A percentile compares a stretch with the other conserved stretches of the same genome.
Conservation (phyloP, 1,140 invertebrate species). For the Parapsyche elsis region DNA sequence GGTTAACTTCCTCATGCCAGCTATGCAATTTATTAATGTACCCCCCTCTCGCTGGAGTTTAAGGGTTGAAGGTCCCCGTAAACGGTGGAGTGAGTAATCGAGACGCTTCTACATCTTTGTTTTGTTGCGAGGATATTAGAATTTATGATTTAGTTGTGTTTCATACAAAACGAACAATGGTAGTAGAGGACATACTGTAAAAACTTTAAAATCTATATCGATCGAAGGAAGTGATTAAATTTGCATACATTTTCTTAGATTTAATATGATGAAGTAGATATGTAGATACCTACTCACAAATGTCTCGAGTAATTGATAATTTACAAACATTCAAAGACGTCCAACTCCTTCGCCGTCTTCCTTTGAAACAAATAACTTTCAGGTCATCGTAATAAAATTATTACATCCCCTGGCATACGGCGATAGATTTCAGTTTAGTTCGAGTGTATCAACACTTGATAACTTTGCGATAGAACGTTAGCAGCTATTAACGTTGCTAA, state of each 20-base stretch:
- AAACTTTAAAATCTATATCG: too few species aligned
- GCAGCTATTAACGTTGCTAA: too few species aligned
- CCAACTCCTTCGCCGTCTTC: constrained; percentile 20
- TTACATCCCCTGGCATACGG: constrained; percentile 20
- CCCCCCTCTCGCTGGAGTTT: constrained; percentile 11
- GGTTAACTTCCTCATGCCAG: constrained; percentile 47
- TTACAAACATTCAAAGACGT: constrained; percentile 29
- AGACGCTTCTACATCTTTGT: neutral
- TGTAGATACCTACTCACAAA: neutral
- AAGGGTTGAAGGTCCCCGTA: constrained; percentile 33
- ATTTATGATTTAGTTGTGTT: too few species aligned
- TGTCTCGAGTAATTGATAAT: constrained; percentile 31
- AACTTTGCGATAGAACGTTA: constrained; percentile 17
- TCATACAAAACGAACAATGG: too few species aligned
- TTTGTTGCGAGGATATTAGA: too few species aligned
- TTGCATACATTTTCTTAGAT: too few species aligned
- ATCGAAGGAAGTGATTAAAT: too few species aligned
- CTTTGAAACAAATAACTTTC: constrained; percentile 48
- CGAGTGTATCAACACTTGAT: constrained; percentile 6
- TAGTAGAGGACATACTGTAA: too few species aligned
- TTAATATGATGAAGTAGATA: too few species aligned
- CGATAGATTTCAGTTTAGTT: constrained; percentile 17
- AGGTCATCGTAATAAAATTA: constrained; percentile 51
- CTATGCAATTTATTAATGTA: constrained; percentile 52
- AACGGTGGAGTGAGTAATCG: constrained; percentile 21